Base-by-base conservation (phyloP, 2,888 invertebrate species). In the Acronicta aceris region DNA sequence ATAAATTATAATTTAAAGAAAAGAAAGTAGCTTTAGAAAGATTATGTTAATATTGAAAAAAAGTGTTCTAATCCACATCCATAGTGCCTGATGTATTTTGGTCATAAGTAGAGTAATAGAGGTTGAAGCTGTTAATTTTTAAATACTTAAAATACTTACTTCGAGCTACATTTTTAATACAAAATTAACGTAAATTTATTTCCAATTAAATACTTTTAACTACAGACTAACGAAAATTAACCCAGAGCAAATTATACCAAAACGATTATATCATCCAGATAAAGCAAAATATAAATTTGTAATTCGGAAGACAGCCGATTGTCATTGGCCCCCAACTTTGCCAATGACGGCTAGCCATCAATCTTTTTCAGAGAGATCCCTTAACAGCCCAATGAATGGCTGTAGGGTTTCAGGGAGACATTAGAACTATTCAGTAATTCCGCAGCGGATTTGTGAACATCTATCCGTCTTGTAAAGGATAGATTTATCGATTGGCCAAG, bases 311-410 rank as follows among this genome's bases (percentile, higher is more conserved):
- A 85, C 83, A 85, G 82, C 83, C 70, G 79, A 47, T 72, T 78
- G 79, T 81, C 81, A 65, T 52, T 12, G 16, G 57, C 64, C 62
- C 54, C 76, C 57, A 77, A 82, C 70, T 81, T 83, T 79, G 81
- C 64, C 59, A 78, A 71, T 75, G 86, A 84, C 83, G 76, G 79
- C 17, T 38, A 49, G 65, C 65, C 46, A 87, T 87, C 84, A 85
- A 87, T 87, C 87, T 87, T 83, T 81, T 79, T 81, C 81, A 81
- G 73, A 71, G 71, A n/a, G 67, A 78, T 69, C 76, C 81, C 69
- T 78, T 79, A 80, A 67, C 80, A 75, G 74, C 61, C 68, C 71
- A 79, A 72, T 77, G 81, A 76, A 77, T 83, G 73, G 79, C 62
- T 74, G 66, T 65, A 71, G 70, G 72, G 70, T 57, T 70, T 78